A percentile compares a stretch with the other conserved stretches of the same genome.
Conservation (phyloP, 2,888 invertebrate genomes). For the Yponomeuta sedellus region DNA sequence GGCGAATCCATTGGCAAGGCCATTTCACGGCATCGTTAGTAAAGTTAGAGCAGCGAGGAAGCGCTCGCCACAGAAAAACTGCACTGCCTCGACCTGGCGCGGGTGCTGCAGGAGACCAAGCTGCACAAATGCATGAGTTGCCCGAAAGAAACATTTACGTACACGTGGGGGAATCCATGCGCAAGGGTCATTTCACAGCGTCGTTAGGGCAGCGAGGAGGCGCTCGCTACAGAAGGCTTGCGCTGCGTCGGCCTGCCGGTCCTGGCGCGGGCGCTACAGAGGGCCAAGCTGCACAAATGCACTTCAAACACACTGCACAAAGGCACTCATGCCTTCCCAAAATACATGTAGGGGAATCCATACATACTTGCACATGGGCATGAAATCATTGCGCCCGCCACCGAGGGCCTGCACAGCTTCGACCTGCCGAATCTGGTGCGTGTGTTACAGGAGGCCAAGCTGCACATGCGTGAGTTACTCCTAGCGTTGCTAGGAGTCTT, state of each 20-base stretch:
- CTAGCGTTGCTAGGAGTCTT: too few relatives aligned
- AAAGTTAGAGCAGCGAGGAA: too few relatives aligned
- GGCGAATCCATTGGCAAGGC: too few relatives aligned
- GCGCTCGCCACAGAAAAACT: too few relatives aligned
- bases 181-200: slow-evolving; percentile 54
- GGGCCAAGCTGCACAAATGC: slow-evolving; percentile 83
- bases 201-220: slow-evolving; percentile 63
- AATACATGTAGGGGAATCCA: too few relatives aligned
- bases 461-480: slow-evolving; percentile 32
- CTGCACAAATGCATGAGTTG: slow-evolving; percentile 80
- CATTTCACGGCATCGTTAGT: too few relatives aligned
- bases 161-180: too few relatives aligned
- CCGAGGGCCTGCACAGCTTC: slow-evolving; percentile 80
- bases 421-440: slow-evolving; percentile 83
- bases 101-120: slow-evolving; percentile 83
- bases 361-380: too few relatives aligned
- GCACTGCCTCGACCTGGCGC: too few relatives aligned
- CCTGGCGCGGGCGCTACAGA: slow-evolving; percentile 80
- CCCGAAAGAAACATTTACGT: slow-evolving; percentile 63
- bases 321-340: too few relatives aligned
- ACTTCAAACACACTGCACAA: slow-evolving; percentile 77
- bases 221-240: slow-evolving; percentile 77
- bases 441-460: slow-evolving; percentile 77
- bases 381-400: slow-evolving; percentile 62
- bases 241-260: slow-evolving; percentile 82